These are phyloP conservation scores for Leptocoma aspasia DNA, from an alignment of 2,113 vertebrate genomes.

Conservation along the genomic window DNA sequence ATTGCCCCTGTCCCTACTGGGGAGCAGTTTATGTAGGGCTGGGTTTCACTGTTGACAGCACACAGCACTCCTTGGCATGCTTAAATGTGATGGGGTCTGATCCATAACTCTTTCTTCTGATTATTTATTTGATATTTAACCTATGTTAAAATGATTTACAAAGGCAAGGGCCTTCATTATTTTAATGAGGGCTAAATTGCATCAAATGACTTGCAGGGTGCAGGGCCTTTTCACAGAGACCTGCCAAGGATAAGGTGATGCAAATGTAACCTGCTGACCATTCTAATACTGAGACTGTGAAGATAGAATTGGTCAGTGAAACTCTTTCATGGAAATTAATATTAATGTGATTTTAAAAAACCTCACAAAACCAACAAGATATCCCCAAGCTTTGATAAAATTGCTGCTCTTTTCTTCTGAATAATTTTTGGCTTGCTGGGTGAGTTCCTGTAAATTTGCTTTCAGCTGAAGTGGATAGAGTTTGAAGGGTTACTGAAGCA, in stretches of 20 bases:
- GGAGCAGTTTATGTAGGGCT: neutral
- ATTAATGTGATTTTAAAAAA: neutral
- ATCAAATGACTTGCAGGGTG: neutral
- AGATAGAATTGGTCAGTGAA: neutral
- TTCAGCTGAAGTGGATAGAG: neutral
- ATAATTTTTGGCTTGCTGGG: neutral
- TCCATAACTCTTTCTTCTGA: neutral
- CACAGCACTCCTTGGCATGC: neutral
- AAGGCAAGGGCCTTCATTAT: neutral
- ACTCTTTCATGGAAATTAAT: neutral
- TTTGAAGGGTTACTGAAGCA: conserved; percentile 51
- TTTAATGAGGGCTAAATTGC: neutral
- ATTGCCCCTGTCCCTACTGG: neutral
- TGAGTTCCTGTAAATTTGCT: neutral
- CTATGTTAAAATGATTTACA: neutral
- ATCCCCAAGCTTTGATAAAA: neutral
- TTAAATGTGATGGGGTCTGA: neutral
- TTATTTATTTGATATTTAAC: neutral
- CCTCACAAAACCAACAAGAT: neutral
- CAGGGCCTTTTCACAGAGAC: neutral
- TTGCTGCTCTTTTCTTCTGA: neutral
- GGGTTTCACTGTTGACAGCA: neutral
- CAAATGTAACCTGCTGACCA: neutral
- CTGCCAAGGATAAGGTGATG: neutral
- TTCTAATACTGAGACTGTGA: neutral